Evolutionary conservation across 2,888 invertebrate species (phyloP), one percentile per base, ranked within the genome.

Genomic region (Achlya flavicornis): DNA sequence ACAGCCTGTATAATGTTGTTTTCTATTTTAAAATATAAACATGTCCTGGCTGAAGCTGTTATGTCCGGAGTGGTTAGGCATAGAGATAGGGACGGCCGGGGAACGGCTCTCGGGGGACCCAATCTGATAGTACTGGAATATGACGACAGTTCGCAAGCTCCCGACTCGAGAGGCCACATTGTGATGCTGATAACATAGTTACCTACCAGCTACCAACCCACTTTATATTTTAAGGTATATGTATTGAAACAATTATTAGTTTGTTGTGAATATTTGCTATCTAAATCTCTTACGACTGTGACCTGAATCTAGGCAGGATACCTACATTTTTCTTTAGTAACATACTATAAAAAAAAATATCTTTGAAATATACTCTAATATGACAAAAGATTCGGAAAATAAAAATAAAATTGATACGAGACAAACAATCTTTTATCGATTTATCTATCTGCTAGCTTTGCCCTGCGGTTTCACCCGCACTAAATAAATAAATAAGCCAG

Each of bases 61-160:
- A 61, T 60, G 65, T 57, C 53, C 66, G 72, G 67, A 70, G 75
- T 71, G 73, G 78, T 77, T 77, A 74, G 73, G 77, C 73, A 64
- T 64, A 63, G 70, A 79, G 85, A 85, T 87, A 84, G 77, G 68
- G 74, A 74, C 70, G 69, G 75, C 79, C 85, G 26, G 26, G 26
- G 26, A 1, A 1, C 78, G 19, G 10, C 53, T 53, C 53, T 10
- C 53, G 53, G 19, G 53, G 53, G 53, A 53, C n/a, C 19, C 19
- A 53, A 90, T 90, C 90, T 72, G 91, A 91, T 91, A 90, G 74
- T 82, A 79, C 78, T 83, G 82, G 85, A 86, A 86, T 88, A 91
- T 84, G 90, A 90, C 88, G 89, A 91, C 91, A 90, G 87, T 90
- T 90, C 81, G 84, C 89, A 79, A 82, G 83, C 86, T 83, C 78